Evolutionary conservation across 2,113 vertebrate genomes (phyloP).

Genomic region (Atlantisia rogersi): DNA sequence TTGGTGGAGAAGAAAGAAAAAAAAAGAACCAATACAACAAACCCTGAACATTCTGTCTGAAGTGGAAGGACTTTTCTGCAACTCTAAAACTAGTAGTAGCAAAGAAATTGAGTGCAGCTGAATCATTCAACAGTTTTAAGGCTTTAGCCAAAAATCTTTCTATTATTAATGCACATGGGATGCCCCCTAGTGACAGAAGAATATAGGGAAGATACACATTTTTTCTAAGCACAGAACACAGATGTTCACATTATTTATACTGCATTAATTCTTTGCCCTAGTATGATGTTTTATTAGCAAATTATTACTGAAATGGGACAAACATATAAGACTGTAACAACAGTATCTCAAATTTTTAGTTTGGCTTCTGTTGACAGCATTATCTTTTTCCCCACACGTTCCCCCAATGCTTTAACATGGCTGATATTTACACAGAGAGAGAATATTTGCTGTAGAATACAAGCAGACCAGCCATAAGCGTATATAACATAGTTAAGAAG

Average conservation of each 20-base stretch:
- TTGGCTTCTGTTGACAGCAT: neutral
- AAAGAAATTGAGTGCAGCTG: neutral
- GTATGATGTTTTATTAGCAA: neutral
- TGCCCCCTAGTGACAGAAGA: slow-evolving; percentile 73
- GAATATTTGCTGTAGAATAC: neutral
- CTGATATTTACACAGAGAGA: neutral
- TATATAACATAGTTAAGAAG: neutral
- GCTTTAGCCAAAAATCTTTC: neutral
- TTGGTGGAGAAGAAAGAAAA: neutral
- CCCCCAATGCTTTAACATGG: neutral
- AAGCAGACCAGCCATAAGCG: neutral
- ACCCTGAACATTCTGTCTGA: neutral
- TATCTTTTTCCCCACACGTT: neutral
- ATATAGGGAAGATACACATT: neutral
- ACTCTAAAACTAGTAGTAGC: neutral
- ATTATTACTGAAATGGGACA: neutral
- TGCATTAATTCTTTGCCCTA: neutral
- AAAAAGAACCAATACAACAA: neutral
- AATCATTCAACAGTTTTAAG: neutral
- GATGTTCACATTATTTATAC: neutral
- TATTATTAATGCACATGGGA: neutral
- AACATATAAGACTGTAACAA: neutral
- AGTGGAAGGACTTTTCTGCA: neutral
- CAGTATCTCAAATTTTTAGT: neutral
- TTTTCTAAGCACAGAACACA: neutral